Conservation (phyloP, 1,140 invertebrate species). For the Panulirus ornatus region DNA sequence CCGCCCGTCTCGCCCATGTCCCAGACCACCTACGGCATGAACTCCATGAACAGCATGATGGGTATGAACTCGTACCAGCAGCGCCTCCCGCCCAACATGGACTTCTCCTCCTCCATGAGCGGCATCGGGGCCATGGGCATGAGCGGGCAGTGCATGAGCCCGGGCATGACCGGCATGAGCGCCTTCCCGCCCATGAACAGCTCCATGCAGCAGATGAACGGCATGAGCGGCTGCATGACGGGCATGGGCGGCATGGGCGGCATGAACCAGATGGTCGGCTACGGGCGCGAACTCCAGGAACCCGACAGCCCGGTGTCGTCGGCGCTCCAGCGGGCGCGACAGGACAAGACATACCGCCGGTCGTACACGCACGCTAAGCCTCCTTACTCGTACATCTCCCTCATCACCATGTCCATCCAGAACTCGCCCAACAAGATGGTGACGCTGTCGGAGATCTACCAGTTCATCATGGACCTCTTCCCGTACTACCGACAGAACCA, state of each 20-base stretch:
- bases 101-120: conserved; percentile 74
- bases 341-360: conserved; percentile 91
- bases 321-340: conserved; percentile 75
- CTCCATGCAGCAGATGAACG: conserved; percentile 75
- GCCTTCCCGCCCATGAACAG: conserved; percentile 75
- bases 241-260: conserved; percentile 73
- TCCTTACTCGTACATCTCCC: conserved; percentile 97
- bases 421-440: conserved; percentile 96
- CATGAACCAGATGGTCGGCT: conserved; percentile 74
- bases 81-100: conserved; percentile 75
- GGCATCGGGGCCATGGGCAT: conserved; percentile 74
- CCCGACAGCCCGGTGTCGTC: conserved; percentile 91
- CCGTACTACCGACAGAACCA: conserved; percentile 94
- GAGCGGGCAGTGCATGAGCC: conserved; percentile 75
- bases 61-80: conserved; percentile 74
- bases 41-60: conserved; percentile 75
- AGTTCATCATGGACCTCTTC: conserved; percentile 93
- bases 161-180: conserved; percentile 74
- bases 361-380: conserved; percentile 95
- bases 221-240: conserved; percentile 74
- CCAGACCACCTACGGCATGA: conserved; percentile 73
- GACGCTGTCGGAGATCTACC: conserved; percentile 94
- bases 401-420: conserved; percentile 98
- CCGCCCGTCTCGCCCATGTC: conserved; percentile 74
- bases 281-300: conserved; percentile 93